Evolutionary conservation across 2,797 vertebrate species (phyloP).

Genomic region (Sebastes oblongus): DNA sequence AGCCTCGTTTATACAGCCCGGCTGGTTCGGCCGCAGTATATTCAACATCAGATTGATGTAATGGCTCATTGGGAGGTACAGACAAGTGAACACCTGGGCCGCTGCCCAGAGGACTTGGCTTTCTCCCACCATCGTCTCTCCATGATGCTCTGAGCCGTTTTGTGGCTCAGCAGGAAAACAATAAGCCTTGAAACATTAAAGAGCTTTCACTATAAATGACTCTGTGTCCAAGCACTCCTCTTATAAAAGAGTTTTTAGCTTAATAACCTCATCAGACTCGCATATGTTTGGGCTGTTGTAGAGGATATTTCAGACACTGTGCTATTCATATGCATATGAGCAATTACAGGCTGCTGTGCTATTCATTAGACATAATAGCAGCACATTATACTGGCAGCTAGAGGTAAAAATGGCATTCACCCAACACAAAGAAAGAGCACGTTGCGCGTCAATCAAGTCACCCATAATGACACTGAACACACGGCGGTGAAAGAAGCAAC

Average conservation of each 20-base stretch:
- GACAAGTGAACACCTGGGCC: conserved; percentile 64
- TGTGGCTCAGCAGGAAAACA: conserved; percentile 53
- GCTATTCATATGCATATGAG: conserved; percentile 77
- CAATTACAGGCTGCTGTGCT: conserved; percentile 74
- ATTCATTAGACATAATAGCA: conserved; percentile 78
- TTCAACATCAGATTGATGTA: conserved; percentile 52
- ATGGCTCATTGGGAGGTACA: conserved; percentile 50
- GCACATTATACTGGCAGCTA: conserved; percentile 66
- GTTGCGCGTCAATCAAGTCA: conserved; percentile 54
- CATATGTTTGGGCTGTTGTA: conserved; percentile 45
- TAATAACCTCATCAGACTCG: conserved; percentile 36
- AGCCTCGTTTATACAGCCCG: conserved; percentile 55
- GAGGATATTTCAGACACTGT: conserved; percentile 48
- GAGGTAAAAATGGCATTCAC: conserved; percentile 67
- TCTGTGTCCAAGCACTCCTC: conserved; percentile 34
- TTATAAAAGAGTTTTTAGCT: conserved; percentile 36
- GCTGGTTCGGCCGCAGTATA: conserved; percentile 9
- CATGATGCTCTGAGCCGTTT: conserved; percentile 41
- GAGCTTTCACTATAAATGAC: conserved; percentile 40
- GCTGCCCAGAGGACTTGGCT: conserved; percentile 40
- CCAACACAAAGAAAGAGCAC: conserved; percentile 66
- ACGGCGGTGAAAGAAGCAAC: neutral
- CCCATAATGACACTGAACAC: conserved; percentile 34
- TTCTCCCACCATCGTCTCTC: conserved; percentile 33
- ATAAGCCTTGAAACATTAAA: conserved; percentile 43